phyloP scores from a whole-genome alignment of 2,113 vertebrate genomes.

The Saiga tatarica region DNA sequence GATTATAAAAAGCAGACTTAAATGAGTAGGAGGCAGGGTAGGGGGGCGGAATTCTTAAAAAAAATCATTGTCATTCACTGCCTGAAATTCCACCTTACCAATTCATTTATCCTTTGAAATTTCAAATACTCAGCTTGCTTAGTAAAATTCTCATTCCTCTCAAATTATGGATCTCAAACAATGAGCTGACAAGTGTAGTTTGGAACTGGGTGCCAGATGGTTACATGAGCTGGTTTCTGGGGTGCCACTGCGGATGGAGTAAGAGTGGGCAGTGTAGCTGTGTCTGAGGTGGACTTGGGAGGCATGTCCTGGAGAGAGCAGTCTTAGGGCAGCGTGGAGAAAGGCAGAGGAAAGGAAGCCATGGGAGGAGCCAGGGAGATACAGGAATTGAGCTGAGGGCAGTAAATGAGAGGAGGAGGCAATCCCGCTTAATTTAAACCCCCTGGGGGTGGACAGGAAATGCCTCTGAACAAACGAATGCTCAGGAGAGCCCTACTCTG shows the following conservation, averaged over 20 bases:
- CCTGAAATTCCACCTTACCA: not conserved
- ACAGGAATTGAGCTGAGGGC: not conserved
- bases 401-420: not conserved
- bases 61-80: not conserved
- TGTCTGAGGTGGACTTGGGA: not conserved
- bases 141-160: not conserved
- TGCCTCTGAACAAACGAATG: not conserved
- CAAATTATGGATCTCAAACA: not conserved
- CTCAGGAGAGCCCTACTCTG: not conserved
- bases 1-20: not conserved
- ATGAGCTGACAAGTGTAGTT: not conserved
- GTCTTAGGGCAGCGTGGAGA: not conserved
- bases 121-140: not conserved
- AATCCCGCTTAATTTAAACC: not conserved
- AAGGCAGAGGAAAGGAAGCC: not conserved
- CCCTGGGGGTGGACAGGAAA: not conserved
- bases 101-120: not conserved
- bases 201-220: accelerated
- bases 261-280: not conserved
- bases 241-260: accelerated
- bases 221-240: not conserved
- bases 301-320: not conserved
- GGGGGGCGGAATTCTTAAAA: not conserved
- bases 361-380: not conserved
- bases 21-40: not conserved